Percentiles rank a stretch among this genome's conserved stretches.
These are phyloP conservation scores for Opisthocomus hoazin DNA, from an alignment of 2,113 vertebrate species.

Conservation along the genomic window DNA sequence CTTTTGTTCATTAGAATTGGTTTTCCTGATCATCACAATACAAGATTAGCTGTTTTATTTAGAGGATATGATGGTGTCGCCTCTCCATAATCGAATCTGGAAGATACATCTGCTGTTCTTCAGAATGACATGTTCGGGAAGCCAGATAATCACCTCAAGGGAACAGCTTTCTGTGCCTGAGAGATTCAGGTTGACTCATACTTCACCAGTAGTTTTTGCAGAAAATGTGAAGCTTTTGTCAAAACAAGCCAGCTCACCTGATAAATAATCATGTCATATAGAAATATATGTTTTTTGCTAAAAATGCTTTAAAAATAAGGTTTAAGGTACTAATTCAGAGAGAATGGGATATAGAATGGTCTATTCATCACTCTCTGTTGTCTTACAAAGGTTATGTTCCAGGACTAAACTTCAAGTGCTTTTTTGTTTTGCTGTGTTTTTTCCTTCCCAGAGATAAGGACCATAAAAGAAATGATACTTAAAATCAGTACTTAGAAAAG, in stretches of 20 bases:
- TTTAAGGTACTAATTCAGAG: conserved; percentile 72
- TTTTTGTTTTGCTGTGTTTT: background rate
- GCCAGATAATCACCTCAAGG: conserved; percentile 63
- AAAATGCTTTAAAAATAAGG: conserved; percentile 74
- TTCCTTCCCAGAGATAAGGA: background rate
- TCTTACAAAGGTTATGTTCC: background rate
- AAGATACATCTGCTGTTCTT: conserved; percentile 67
- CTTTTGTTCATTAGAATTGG: conserved; percentile 71
- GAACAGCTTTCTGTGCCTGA: conserved; percentile 14
- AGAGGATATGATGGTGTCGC: conserved; percentile 57
- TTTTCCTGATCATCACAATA: conserved; percentile 64
- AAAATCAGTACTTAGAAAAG: background rate
- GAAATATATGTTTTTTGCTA: conserved; percentile 72
- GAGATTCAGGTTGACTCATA: background rate
- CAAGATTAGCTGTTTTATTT: conserved; percentile 77
- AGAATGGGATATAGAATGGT: conserved; percentile 74
- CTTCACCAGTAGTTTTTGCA: background rate
- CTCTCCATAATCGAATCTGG: conserved; percentile 72
- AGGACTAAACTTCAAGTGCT: background rate
- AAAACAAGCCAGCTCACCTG: conserved; percentile 33
- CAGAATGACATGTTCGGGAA: conserved; percentile 57
- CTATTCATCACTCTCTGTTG: conserved; percentile 53
- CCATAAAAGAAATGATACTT: background rate
- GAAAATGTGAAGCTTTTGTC: conserved; percentile 50
- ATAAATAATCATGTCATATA: conserved; percentile 75